Conservation (phyloP, 2,113 vertebrate genomes). For the Amazona guildingii region DNA sequence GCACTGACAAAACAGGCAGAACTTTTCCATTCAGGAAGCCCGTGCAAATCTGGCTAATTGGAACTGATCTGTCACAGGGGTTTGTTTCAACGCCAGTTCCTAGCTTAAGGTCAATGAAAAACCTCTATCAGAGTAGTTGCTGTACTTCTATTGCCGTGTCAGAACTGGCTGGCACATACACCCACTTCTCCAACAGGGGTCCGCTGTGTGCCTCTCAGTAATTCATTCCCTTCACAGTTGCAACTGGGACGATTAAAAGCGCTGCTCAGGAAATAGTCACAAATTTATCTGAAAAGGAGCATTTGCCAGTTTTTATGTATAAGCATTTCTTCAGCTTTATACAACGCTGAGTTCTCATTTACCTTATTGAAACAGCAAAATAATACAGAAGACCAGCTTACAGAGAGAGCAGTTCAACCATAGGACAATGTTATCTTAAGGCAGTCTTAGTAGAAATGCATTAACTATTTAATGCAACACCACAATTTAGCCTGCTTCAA, state of each 20-base stretch:
- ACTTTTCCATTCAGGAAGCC: neutral
- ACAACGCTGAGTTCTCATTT: conserved; percentile 17
- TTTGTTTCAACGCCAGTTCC: neutral
- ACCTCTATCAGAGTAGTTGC: neutral
- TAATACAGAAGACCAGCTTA: neutral
- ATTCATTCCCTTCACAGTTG: neutral
- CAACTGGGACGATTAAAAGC: neutral
- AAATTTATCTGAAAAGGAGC: neutral
- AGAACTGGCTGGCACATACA: neutral
- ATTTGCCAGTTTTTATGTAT: neutral
- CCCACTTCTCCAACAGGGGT: neutral
- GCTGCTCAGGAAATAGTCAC: conserved; percentile 6
- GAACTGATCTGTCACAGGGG: neutral
- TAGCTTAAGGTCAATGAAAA: neutral
- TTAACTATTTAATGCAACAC: conserved; percentile 28
- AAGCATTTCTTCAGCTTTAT: conserved; percentile 25
- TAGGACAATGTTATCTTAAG: conserved; percentile 20
- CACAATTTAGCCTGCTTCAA: neutral
- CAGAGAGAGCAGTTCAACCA: neutral
- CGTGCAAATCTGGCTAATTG: neutral
- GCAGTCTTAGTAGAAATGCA: neutral
- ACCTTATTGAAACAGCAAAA: conserved; percentile 4
- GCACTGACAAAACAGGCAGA: neutral
- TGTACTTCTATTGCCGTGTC: neutral
- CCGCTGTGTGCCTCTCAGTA: neutral